Conservation (phyloP, 2,888 invertebrate genomes). For the Protophormia terraenovae region DNA sequence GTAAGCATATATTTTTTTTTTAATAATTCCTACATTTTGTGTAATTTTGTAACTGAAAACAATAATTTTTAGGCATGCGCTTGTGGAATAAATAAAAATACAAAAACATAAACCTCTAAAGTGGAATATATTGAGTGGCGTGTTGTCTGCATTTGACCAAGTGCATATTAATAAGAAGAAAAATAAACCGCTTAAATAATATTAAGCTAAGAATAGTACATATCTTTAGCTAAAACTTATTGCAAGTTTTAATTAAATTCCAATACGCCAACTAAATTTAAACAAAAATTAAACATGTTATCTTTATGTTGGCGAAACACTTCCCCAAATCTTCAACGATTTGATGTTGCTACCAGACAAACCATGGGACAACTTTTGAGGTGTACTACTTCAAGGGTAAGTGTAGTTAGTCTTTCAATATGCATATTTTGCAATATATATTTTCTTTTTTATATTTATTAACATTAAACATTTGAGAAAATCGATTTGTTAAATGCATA, state of each 20-base stretch:
- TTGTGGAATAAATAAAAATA: not conserved
- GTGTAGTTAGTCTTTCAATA: not conserved
- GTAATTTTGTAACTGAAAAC: not conserved
- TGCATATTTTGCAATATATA: no score
- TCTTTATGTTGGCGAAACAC: slow-evolving; percentile 27
- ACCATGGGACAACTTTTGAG: slow-evolving; percentile 16
- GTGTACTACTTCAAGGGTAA: slow-evolving; percentile 34
- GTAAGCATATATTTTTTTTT: not conserved
- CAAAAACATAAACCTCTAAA: not conserved
- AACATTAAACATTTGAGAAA: no score
- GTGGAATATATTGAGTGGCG: slow-evolving; percentile 13
- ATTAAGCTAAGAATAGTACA: not conserved
- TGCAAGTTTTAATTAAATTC: not conserved
- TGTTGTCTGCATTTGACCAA: not conserved
- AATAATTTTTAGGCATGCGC: slow-evolving; percentile 37
- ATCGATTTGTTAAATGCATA: slow-evolving; percentile 4
- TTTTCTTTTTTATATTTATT: no score
- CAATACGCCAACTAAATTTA: not conserved
- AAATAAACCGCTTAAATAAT: slow-evolving; percentile 16
- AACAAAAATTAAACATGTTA: slow-evolving; percentile 36
- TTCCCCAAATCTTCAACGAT: slow-evolving; percentile 1
- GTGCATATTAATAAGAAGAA: not conserved
- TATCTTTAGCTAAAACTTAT: not conserved
- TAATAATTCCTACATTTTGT: not conserved
- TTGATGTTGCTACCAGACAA: slow-evolving; percentile 14